phyloP scores from a whole-genome alignment of 1,140 invertebrate species.

The Ptiloglossa arizonensis region DNA sequence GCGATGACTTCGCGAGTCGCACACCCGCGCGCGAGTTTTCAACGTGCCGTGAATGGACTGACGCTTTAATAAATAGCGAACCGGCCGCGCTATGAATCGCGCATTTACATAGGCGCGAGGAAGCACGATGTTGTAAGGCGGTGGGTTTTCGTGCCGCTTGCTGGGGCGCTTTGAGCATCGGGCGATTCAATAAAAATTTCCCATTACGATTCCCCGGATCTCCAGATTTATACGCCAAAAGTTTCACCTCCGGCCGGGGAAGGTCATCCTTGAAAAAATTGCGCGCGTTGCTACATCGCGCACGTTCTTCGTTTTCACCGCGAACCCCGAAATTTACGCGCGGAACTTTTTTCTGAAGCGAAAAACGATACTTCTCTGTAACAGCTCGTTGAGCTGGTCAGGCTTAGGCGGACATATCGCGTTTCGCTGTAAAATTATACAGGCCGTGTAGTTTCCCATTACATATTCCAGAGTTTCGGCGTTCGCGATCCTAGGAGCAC shows the following conservation, averaged over 20 bases:
- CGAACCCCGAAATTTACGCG: constrained; percentile 3
- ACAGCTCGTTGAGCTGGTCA: constrained; percentile 16
- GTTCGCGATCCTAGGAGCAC: background rate
- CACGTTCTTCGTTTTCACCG: background rate
- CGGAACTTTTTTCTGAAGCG: background rate
- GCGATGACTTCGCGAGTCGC: constrained; percentile 10
- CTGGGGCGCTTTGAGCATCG: background rate
- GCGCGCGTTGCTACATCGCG: background rate
- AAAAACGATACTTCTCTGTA: constrained; percentile 45
- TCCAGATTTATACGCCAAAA: background rate
- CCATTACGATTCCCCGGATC: background rate
- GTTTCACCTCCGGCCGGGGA: background rate
- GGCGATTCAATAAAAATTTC: constrained; percentile 16
- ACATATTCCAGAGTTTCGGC: constrained; percentile 17
- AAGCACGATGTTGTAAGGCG: background rate
- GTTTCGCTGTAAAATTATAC: constrained; percentile 44
- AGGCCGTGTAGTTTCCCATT: constrained; percentile 25
- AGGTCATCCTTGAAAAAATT: background rate
- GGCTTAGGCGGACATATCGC: constrained; percentile 33
- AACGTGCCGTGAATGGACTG: constrained; percentile 6
- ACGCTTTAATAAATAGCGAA: constrained; percentile 25
- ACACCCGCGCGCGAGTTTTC: background rate
- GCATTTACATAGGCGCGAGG: constrained; percentile 2
- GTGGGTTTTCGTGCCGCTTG: background rate
- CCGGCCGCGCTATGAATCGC: constrained; percentile 2